Evolutionary conservation across 2,888 invertebrate species (phyloP).

Genomic region (Eupelmus urozonus): DNA sequence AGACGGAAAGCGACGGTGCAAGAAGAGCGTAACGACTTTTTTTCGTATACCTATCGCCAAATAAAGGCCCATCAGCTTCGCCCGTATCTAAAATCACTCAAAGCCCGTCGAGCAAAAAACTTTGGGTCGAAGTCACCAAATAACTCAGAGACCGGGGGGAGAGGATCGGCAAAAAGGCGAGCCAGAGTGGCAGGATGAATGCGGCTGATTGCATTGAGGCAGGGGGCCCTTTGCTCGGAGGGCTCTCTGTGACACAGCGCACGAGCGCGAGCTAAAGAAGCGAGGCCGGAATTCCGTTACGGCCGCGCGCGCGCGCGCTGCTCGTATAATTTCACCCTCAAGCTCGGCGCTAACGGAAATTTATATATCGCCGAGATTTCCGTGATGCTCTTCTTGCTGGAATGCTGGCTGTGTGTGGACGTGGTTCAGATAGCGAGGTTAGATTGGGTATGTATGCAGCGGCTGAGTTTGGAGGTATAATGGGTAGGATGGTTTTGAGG

Average conservation of each 20-base stretch:
- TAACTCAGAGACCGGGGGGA: too few species aligned
- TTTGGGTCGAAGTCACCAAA: neutral
- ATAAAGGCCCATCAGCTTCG: too few species aligned
- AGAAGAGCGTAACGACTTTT: too few species aligned
- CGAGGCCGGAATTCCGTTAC: conserved; percentile 28
- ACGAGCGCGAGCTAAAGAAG: too few species aligned
- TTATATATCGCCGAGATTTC: conserved; percentile 13
- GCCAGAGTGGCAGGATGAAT: conserved; percentile 20
- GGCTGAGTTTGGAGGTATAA: too few species aligned
- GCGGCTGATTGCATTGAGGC: conserved; percentile 30
- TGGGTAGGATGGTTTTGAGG: too few species aligned
- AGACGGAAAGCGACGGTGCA: too few species aligned
- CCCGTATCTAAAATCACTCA: neutral
- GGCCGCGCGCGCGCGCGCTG: neutral
- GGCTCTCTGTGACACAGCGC: neutral
- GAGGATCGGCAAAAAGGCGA: neutral
- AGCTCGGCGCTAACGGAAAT: conserved; percentile 19
- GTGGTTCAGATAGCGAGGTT: too few species aligned
- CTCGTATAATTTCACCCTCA: neutral
- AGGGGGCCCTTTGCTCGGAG: too few species aligned
- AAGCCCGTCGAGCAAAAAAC: neutral
- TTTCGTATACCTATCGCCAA: too few species aligned
- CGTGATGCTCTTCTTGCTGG: neutral
- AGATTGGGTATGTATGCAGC: too few species aligned
- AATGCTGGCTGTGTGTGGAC: too few species aligned